Evolutionary conservation across 1,140 invertebrate genomes (phyloP).

Genomic region (Dryas iulia): DNA sequence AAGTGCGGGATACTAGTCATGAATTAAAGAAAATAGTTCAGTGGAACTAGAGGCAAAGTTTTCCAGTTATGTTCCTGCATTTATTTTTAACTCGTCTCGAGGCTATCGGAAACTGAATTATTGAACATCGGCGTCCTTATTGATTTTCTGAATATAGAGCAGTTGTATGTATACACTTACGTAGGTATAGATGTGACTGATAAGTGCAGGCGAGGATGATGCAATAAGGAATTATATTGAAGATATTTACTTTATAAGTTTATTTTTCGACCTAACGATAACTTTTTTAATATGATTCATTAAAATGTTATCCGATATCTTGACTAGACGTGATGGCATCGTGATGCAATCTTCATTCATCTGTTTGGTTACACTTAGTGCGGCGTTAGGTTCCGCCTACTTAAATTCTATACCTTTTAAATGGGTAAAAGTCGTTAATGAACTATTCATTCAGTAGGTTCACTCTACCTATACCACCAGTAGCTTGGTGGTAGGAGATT

Average conservation of each 20-base stretch:
- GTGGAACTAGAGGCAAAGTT: background rate
- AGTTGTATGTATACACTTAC: background rate
- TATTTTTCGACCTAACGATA: background rate
- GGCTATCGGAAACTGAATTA: constrained; percentile 24
- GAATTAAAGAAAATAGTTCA: constrained; percentile 18
- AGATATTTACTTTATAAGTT: background rate
- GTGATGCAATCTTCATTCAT: background rate
- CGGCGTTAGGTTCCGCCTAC: background rate
- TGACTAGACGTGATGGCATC: background rate
- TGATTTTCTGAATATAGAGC: constrained; percentile 18
- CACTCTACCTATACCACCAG: too few species aligned
- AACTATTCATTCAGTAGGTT: too few species aligned
- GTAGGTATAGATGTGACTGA: background rate
- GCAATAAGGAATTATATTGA: background rate
- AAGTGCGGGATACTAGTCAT: background rate
- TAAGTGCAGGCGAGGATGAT: background rate
- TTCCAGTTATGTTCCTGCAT: background rate
- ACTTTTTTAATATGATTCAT: background rate
- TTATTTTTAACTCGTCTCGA: constrained; percentile 20
- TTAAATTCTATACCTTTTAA: too few species aligned
- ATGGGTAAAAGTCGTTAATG: too few species aligned
- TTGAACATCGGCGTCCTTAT: constrained; percentile 17
- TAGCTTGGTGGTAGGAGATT: too few species aligned
- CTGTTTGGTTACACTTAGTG: background rate
- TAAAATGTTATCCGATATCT: background rate